Evolutionary conservation across 2,888 invertebrate genomes (phyloP).

Genomic region (Bhutanitis thaidina): DNA sequence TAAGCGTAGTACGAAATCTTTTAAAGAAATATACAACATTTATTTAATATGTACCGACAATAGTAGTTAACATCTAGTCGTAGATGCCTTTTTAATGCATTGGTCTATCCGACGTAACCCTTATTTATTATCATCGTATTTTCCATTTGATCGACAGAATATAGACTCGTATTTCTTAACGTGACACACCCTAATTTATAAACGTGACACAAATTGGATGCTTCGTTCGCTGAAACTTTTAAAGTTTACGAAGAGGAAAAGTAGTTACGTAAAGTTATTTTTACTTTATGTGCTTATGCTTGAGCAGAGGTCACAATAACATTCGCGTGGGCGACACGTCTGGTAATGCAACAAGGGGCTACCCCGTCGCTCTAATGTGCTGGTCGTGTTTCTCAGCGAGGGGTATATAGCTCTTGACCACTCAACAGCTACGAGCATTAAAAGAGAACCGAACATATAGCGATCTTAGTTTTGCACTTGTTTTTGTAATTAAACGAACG

Average conservation of each 20-base stretch:
- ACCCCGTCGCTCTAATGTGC: slow-evolving; percentile 48
- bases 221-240: slow-evolving; percentile 3
- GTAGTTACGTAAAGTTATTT: slow-evolving; percentile 4
- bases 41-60: too few species aligned
- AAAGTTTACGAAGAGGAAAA: slow-evolving; percentile 4
- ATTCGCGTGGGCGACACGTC: slow-evolving; percentile 32
- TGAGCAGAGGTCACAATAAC: slow-evolving; percentile 19
- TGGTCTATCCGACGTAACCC: too few species aligned
- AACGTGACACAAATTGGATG: slow-evolving; percentile 17
- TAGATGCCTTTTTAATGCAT: too few species aligned
- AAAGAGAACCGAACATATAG: slow-evolving; percentile 30
- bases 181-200: slow-evolving; percentile 14
- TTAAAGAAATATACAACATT: too few species aligned
- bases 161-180: slow-evolving; percentile 8
- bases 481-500: slow-evolving; percentile 16
- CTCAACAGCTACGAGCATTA: slow-evolving; percentile 56
- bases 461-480: slow-evolving; percentile 16
- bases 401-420: slow-evolving; percentile 58
- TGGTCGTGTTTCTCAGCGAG: slow-evolving; percentile 60
- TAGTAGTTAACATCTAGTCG: too few species aligned
- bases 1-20: too few species aligned
- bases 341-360: slow-evolving; percentile 46
- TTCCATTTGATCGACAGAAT: slow-evolving; percentile 17
- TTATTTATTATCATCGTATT: slow-evolving; percentile 9
- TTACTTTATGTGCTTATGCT: slow-evolving; percentile 4